These are phyloP conservation scores for Apis laboriosa DNA, from an alignment of 1,140 invertebrate species.

Conservation along the genomic window DNA sequence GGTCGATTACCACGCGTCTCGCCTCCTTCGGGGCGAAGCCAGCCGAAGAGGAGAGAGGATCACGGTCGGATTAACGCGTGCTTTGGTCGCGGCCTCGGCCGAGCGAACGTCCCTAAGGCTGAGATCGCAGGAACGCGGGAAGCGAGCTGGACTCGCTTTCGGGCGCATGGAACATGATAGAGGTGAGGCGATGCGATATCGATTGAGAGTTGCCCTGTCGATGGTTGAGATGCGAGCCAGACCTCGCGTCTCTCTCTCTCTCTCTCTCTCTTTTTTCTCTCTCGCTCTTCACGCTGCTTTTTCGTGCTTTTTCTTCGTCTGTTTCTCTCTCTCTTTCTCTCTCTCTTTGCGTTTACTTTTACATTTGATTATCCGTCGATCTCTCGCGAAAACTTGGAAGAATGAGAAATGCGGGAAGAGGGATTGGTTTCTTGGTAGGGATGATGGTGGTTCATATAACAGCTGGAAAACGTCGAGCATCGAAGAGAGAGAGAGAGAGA, in stretches of 20 bases:
- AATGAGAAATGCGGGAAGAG: background rate
- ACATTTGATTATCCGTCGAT: background rate
- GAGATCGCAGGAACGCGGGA: slow-evolving; percentile 62
- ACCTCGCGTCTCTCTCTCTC: background rate
- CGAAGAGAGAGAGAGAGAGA: background rate
- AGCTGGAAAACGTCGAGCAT: slow-evolving; percentile 19
- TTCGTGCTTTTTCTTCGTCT: too few species aligned
- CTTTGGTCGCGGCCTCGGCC: slow-evolving; percentile 27
- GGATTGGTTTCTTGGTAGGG: background rate
- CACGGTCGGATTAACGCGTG: slow-evolving; percentile 17
- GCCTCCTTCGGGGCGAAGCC: background rate
- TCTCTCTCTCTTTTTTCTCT: background rate
- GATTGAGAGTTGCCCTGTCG: slow-evolving; percentile 30
- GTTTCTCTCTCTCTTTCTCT: background rate
- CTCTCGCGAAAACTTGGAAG: background rate
- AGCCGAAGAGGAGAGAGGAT: slow-evolving; percentile 2
- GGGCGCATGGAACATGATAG: slow-evolving; percentile 81
- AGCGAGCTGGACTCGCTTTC: slow-evolving; percentile 80
- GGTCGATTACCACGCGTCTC: slow-evolving; percentile 28
- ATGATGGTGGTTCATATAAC: background rate
- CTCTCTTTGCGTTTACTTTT: too few species aligned
- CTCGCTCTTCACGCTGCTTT: too few species aligned
- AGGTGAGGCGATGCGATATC: slow-evolving; percentile 73
- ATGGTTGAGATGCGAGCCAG: slow-evolving; percentile 10
- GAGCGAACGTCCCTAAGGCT: slow-evolving; percentile 31